Conservation (phyloP, 2,113 vertebrate genomes). For the Apaloderma vittatum region DNA sequence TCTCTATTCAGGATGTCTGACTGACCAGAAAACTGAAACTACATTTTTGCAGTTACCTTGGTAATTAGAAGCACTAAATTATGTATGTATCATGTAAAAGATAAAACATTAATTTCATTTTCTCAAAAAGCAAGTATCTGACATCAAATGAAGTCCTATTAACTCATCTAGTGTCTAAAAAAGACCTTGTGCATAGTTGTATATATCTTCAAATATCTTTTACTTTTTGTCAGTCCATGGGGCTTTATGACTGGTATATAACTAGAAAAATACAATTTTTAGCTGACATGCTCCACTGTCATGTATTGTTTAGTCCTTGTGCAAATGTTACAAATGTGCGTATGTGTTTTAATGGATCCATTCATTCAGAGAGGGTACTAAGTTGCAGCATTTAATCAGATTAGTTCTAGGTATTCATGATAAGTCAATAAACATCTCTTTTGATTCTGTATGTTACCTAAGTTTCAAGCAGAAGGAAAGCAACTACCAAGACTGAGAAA, state of each 20-base stretch:
- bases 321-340: background rate
- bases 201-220: background rate
- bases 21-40: background rate
- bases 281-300: background rate
- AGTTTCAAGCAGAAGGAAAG: background rate
- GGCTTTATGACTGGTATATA: background rate
- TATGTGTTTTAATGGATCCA: background rate
- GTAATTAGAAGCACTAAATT: background rate
- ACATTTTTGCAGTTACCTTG: background rate
- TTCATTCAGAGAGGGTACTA: background rate
- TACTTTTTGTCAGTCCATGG: background rate
- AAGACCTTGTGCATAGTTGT: background rate
- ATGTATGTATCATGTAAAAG: background rate
- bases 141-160: background rate
- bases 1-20: background rate
- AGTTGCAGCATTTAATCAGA: background rate
- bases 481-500: background rate
- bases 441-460: background rate
- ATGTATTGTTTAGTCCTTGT: background rate
- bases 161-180: background rate
- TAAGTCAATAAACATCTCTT: background rate
- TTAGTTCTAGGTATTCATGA: background rate
- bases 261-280: background rate
- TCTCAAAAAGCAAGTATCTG: background rate
- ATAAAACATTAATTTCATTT: background rate